Conservation (phyloP, 2,113 vertebrate genomes). For the Campylorhamphus procurvoides region DNA sequence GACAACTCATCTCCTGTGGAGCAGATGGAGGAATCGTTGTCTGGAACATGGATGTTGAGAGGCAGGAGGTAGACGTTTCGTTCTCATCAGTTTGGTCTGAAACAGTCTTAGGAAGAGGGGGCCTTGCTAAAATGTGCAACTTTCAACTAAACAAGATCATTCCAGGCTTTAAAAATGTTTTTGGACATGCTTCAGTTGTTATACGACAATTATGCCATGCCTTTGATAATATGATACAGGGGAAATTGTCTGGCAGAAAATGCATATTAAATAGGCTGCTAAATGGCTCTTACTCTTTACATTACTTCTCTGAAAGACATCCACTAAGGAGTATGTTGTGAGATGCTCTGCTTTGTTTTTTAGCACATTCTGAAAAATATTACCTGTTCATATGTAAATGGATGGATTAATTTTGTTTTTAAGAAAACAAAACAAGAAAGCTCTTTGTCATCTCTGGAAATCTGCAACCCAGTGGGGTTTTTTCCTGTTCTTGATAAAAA, state of each 20-base stretch:
- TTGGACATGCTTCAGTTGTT: background rate
- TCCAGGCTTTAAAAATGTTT: constrained; percentile 5
- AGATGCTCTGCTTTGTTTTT: background rate
- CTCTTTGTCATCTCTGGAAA: background rate
- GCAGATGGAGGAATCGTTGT: constrained; percentile 92
- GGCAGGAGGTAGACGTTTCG: constrained; percentile 88
- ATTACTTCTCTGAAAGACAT: background rate
- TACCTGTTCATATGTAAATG: background rate
- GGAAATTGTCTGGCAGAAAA: constrained; percentile 12
- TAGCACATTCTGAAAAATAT: background rate
- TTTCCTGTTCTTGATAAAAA: background rate
- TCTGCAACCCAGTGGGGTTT: background rate
- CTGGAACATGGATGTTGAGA: constrained; percentile 98
- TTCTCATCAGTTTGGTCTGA: background rate
- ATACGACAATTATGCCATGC: background rate
- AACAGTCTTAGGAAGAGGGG: background rate
- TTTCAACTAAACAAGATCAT: background rate
- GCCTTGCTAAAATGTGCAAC: background rate
- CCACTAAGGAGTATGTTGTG: background rate
- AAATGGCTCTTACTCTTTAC: background rate
- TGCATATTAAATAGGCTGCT: background rate
- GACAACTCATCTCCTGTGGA: constrained; percentile 96
- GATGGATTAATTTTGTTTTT: background rate
- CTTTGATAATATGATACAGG: constrained; percentile 1
- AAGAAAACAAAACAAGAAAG: background rate